Base-by-base conservation (phyloP, 2,113 vertebrate species). In the Daubentonia madagascariensis region DNA sequence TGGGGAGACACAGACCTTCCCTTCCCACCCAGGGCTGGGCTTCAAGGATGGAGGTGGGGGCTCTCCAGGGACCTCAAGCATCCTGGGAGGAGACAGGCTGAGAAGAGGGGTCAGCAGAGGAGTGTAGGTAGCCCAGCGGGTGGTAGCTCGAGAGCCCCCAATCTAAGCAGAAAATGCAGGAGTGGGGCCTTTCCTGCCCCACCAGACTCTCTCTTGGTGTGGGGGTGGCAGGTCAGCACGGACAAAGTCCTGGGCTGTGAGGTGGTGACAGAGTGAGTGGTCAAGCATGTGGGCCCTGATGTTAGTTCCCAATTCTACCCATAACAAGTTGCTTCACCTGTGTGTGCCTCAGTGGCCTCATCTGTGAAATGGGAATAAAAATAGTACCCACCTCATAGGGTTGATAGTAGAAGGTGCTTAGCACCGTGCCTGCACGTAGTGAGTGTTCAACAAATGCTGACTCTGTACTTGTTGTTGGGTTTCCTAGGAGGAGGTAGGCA, bases 191-290 rank as follows among this genome's bases (percentile, higher is more conserved):
- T 61, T 72, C 18, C 79, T 70, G 90, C 23, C 1, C 83, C n/a
- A 8, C n/a, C 20, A 22, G 72, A 32, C 57, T 13, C 37, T 52
- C 23, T 61, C 80, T 78, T 20, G 59, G 78, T 37, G 10, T 40
- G 14, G 50, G 25, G n/a, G 5, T 6, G 22, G 10, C 23, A 23
- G 43, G 48, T 65, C 45, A 68, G 84, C 78, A 70, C 4, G 2
- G 68, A 93, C 96, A 83, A 76, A 52, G 90, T 59, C 85, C 61
- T 4, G 4, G 84, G 68, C 48, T 90, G 23, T 65, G 13, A 91
- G 67, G 5, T 14, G 10, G 87, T 92, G 43, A 65, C 52, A 1
- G 70, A 40, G 23, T 32, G 70, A 40, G 23, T 32, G 63, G 85
- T 45, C 54, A 20, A 7, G 83, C 52, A 2, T 17, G 3, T 6